A percentile compares a stretch with the other conserved stretches of the same genome.
Conservation (phyloP, 2,797 vertebrate genomes). For the Luscinia luscinia region DNA sequence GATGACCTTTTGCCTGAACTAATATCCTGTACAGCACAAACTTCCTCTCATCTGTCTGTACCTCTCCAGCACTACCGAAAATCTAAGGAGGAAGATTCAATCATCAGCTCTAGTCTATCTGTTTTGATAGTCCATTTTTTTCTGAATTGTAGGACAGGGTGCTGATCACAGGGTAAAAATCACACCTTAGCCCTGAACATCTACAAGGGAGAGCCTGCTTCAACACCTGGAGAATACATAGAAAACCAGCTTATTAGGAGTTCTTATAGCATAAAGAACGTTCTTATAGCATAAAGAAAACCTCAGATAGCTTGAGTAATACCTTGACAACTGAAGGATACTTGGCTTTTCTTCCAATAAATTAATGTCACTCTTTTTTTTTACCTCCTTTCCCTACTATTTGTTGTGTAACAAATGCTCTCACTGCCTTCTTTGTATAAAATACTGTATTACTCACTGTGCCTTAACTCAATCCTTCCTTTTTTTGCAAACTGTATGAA, state of each 20-base stretch:
- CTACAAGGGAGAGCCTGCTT: not conserved
- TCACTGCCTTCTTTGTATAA: constrained; percentile 56
- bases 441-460: constrained; percentile 71
- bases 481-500: constrained; percentile 70
- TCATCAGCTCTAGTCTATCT: not conserved
- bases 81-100: not conserved
- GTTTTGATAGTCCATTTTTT: not conserved
- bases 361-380: not conserved
- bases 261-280: not conserved
- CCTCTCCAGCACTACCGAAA: not conserved
- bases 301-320: not conserved
- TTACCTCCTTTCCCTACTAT: not conserved
- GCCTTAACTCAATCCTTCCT: constrained; percentile 78
- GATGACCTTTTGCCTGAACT: not conserved
- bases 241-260: not conserved
- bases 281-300: not conserved
- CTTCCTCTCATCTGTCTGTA: not conserved
- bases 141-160: not conserved
- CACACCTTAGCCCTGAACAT: not conserved
- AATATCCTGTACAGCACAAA: not conserved
- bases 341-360: constrained; percentile 9
- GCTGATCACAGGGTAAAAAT: not conserved
- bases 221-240: not conserved
- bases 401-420: constrained; percentile 12
- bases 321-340: not conserved